Base-by-base conservation (phyloP, 2,888 invertebrate species). In the Agonopterix subpropinquella region DNA sequence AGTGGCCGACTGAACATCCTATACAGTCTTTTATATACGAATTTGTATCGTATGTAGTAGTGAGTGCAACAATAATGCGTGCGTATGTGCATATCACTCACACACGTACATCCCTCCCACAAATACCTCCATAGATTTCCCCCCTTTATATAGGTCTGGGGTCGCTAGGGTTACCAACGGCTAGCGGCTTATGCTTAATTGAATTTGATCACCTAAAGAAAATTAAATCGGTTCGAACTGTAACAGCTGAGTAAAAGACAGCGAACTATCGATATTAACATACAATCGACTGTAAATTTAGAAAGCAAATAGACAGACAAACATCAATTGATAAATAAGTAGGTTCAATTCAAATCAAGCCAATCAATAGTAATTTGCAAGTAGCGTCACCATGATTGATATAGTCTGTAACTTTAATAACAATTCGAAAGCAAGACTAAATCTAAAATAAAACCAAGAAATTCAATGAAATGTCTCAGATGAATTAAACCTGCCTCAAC, bases 1-100 rank as follows among this genome's bases (percentile, higher is more conserved):
- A 7, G n/a, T 49, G 42, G 15, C 49, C 46, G 15, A 49, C 39
- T 46, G 45, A 49, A 43, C 49, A 43, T 43, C 39, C 49, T 15
- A 39, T n/a, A 11, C 45, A 36, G 35, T 13, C 48, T 15, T 44
- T 35, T 43, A 36, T 41, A 28, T 28, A 28, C 28, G 28, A 28
- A 28, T 28, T 28, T 11, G 39, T 43, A 44, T 18, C 5, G 13
- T 37, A 43, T 28, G 46, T 43, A 39, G 46, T 46, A 43, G 36
- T 41, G 13, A 11, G 18, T 43, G 46, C 49, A 49, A 28, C 28
- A 28, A 28, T 36, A 44, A 7, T 44, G 9, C 39, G 39, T 36
- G 41, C 43, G 11, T 47, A 42, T 18, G 36, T 37, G 37, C 45
- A 43, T 15, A 5, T 11, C 47, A 36, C 36, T 28, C 51, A 49